These are phyloP conservation scores for Astyanax mexicanus DNA, from an alignment of 2,797 vertebrate genomes.

Conservation along the genomic window DNA sequence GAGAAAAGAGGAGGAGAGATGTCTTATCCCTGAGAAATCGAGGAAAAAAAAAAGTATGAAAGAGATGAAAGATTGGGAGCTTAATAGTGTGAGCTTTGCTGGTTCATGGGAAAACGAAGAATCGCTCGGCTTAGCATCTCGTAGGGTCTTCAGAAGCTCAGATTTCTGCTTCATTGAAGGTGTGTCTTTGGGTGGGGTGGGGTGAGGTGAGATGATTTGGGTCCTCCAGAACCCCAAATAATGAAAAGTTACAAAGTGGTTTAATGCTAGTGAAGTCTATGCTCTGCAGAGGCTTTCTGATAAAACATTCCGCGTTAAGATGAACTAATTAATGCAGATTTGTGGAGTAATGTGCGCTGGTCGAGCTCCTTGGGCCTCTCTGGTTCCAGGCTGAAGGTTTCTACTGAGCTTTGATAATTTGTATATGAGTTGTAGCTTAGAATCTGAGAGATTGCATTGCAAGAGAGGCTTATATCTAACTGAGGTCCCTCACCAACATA, in stretches of 20 bases:
- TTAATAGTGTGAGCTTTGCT: background rate
- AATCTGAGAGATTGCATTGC: background rate
- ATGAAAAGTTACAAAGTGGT: slow-evolving; percentile 56
- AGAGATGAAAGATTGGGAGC: slow-evolving; percentile 11
- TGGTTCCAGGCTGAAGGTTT: background rate
- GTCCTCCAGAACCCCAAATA: slow-evolving; percentile 45
- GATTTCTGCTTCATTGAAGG: background rate
- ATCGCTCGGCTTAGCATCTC: background rate
- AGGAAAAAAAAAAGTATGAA: background rate
- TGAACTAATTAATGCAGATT: slow-evolving; percentile 59
- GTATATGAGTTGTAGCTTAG: no score
- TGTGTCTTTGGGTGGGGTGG: background rate
- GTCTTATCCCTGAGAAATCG: slow-evolving; percentile 44
- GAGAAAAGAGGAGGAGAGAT: slow-evolving; percentile 29
- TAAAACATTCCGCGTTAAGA: slow-evolving; percentile 59
- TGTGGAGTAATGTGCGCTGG: background rate
- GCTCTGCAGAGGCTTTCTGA: slow-evolving; percentile 56
- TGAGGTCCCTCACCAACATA: background rate
- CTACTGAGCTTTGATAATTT: background rate
- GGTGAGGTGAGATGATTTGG: background rate
- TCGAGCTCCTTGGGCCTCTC: background rate
- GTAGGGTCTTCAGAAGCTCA: background rate
- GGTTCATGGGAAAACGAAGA: background rate
- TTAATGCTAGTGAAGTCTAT: slow-evolving; percentile 34
- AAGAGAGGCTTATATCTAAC: background rate